Evolutionary conservation across 2,113 vertebrate genomes (phyloP).

Genomic region (Pica pica): DNA sequence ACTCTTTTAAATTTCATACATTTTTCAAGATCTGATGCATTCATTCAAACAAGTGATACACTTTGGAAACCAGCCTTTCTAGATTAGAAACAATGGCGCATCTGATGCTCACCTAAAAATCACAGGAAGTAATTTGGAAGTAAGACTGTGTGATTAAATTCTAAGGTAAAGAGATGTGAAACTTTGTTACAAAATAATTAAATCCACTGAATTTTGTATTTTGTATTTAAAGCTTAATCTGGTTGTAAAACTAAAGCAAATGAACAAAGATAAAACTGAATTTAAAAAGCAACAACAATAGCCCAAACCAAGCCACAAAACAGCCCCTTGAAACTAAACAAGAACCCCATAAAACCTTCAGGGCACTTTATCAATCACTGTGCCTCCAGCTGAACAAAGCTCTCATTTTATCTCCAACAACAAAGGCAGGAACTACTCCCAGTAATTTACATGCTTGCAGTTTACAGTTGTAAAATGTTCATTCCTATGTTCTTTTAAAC

Average conservation of each 20-base stretch:
- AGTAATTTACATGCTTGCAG: constrained; percentile 5
- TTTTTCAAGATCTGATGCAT: not conserved
- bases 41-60: not conserved
- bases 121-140: not conserved
- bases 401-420: not conserved
- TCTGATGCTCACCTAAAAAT: not conserved
- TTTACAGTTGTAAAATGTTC: not conserved
- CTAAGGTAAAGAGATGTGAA: not conserved
- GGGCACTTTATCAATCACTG: not conserved
- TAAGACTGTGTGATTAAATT: not conserved
- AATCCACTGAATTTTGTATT: not conserved
- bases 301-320: not conserved
- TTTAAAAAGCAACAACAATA: fast-evolving
- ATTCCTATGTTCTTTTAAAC: not conserved
- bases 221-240: not conserved
- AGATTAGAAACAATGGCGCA: not conserved
- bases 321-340: not conserved
- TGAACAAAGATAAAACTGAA: not conserved
- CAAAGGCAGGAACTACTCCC: not conserved
- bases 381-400: not conserved
- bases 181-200: not conserved
- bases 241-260: not conserved
- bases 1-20: not conserved
- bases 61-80: not conserved
- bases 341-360: not conserved